These are phyloP conservation scores for Falco rusticolus DNA, from an alignment of 2,797 vertebrate species.

Conservation along the genomic window DNA sequence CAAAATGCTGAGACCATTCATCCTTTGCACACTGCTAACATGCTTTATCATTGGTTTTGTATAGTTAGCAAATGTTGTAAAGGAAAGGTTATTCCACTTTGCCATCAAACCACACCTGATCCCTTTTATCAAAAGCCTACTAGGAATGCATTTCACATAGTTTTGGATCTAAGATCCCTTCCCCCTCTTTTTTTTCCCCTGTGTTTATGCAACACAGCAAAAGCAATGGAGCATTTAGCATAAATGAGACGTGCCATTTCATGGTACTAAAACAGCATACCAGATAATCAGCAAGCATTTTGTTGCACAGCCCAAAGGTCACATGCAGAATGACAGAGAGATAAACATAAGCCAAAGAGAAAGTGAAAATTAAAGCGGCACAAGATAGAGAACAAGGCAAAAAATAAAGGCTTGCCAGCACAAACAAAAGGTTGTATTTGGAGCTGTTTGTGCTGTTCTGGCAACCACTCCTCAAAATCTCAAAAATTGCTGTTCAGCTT, in stretches of 20 bases:
- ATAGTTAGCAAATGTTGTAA: not conserved
- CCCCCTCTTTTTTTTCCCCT: not conserved
- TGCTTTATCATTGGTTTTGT: not conserved
- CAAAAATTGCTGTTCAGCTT: not conserved
- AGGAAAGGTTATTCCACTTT: not conserved
- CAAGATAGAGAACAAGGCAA: not conserved
- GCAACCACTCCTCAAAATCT: not conserved
- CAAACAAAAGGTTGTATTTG: not conserved
- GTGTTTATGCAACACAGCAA: not conserved
- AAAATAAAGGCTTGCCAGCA: not conserved
- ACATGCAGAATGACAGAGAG: not conserved
- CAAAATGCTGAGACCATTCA: not conserved
- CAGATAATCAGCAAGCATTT: conserved; percentile 12
- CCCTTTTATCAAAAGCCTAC: not conserved
- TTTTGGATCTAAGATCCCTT: not conserved
- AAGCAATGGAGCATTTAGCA: not conserved
- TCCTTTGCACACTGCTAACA: not conserved
- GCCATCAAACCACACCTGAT: not conserved
- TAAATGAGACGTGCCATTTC: not conserved
- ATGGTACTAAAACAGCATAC: not conserved
- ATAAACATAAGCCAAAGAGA: conserved; percentile 28
- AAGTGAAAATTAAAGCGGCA: conserved; percentile 37
- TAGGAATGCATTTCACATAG: not conserved
- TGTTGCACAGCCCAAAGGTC: not conserved
- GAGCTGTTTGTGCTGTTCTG: not conserved